Base-by-base conservation (phyloP, 1,140 invertebrate species). In the Eriocheir sinensis region DNA sequence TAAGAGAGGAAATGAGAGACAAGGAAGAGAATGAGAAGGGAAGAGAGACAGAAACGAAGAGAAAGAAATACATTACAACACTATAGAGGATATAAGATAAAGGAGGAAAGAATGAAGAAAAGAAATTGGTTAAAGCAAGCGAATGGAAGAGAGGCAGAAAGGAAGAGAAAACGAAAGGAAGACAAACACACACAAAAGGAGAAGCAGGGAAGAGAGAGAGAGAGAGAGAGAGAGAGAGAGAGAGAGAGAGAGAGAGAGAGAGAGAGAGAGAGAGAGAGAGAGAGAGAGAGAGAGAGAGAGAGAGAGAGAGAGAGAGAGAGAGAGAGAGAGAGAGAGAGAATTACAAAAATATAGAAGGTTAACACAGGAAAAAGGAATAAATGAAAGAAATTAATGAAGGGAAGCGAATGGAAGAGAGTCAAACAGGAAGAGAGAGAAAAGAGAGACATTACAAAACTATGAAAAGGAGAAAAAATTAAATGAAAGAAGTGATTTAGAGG, bases 251-350 rank as follows among this genome's bases (percentile, higher is more conserved):
- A 0, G 83, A 86, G 83, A 86, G 60, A 72, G 60, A 72, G 60
- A 72, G 60, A 72, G 60, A 72, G 60, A 72, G 60, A 86, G 34
- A 86, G 40, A 38, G 34, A 86, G 36, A 86, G 40, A 40, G 34
- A 86, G 34, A 40, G 40, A 86, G 36, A 40, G 34, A 86, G 83
- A 86, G 40, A 83, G 36, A 40, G 83, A 40, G 40, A 86, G 36
- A 41, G 40, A 41, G 83, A 86, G 83, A 86, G 83, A 86, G 83
- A 41, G 83, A 86, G 83, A 86, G 83, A 86, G 40, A 86, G 83
- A 86, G 83, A 86, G 83, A 86, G 83, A 86, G 83, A 86, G 83
- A 85, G 83, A 85, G 32, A 85, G 83, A 85, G 9, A 17, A 34
- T 27, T 30, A 8, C 80, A 30, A 81, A 30, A 27, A 21, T 81